These are phyloP conservation scores for Arremon aurantiirostris DNA, from an alignment of 2,797 vertebrate species.

Conservation along the genomic window DNA sequence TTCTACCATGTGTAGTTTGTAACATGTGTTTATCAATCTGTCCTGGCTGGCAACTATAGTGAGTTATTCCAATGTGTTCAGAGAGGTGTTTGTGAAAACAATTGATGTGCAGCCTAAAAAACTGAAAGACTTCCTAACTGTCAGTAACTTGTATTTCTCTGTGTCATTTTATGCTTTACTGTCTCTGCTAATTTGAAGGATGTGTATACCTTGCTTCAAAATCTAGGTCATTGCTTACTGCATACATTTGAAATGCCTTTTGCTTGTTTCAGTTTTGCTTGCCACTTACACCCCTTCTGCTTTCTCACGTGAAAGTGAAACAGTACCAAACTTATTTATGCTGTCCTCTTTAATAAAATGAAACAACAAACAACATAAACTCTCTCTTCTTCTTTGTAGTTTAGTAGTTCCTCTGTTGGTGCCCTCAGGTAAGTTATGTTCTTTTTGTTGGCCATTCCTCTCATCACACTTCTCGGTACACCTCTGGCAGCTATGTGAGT, in stretches of 20 bases:
- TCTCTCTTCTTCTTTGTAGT: neutral
- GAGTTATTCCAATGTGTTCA: neutral
- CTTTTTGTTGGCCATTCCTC: neutral
- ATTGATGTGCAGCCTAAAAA: constrained; percentile 8
- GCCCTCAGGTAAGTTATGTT: neutral
- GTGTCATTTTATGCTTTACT: neutral
- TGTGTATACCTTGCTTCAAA: neutral
- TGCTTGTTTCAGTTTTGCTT: neutral
- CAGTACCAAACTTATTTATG: neutral
- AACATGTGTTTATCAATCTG: neutral
- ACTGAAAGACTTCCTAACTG: neutral
- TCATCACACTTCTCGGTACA: neutral
- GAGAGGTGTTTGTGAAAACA: neutral
- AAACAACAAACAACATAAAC: neutral
- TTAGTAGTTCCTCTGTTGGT: neutral
- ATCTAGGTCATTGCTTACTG: neutral
- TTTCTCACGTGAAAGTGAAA: neutral
- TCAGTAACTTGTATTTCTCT: neutral
- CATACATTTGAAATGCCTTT: neutral
- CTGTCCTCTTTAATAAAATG: neutral
- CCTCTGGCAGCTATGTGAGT: neutral
- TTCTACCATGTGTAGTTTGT: constrained; percentile 42
- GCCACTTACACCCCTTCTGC: neutral
- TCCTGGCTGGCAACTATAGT: neutral
- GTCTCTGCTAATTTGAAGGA: neutral